These are phyloP conservation scores for Nomada fucata DNA, from an alignment of 2,888 invertebrate species.

Conservation along the genomic window DNA sequence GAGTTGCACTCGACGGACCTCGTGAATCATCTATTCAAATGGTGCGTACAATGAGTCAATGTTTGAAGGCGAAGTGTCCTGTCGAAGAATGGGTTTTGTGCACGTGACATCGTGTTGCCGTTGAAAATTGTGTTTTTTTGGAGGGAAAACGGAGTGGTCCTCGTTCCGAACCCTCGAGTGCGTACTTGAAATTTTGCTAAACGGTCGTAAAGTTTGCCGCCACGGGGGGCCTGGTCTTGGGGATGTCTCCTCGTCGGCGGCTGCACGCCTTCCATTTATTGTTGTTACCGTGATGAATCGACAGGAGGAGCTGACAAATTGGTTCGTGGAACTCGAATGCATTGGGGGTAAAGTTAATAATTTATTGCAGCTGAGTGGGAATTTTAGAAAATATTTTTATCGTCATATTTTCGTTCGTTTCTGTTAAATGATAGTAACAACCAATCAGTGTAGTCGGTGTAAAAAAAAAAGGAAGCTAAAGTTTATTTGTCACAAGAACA, in stretches of 20 bases:
- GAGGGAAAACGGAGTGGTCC: conserved; percentile 48
- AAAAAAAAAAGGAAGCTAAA: background rate
- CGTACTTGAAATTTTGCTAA: conserved; percentile 56
- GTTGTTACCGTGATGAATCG: too few species aligned
- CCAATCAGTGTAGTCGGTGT: too few species aligned
- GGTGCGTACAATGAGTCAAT: conserved; percentile 74
- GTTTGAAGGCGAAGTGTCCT: conserved; percentile 72
- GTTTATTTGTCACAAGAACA: background rate
- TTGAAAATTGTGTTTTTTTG: conserved; percentile 72
- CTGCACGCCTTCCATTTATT: too few species aligned
- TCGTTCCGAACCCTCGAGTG: conserved; percentile 55
- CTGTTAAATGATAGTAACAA: too few species aligned
- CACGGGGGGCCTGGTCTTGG: conserved; percentile 7
- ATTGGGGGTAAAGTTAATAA: background rate
- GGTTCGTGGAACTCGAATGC: background rate
- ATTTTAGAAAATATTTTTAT: background rate
- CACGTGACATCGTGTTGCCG: conserved; percentile 62
- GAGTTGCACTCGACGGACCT: conserved; percentile 60
- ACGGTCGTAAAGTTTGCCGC: conserved; percentile 40
- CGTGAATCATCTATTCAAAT: conserved; percentile 77
- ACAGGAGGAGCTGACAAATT: background rate
- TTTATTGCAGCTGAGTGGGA: background rate
- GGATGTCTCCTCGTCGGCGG: background rate
- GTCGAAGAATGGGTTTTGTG: conserved; percentile 65
- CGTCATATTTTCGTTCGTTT: background rate